Base-by-base conservation (phyloP, 2,888 invertebrate genomes). In the Temnothorax rugatulus region DNA sequence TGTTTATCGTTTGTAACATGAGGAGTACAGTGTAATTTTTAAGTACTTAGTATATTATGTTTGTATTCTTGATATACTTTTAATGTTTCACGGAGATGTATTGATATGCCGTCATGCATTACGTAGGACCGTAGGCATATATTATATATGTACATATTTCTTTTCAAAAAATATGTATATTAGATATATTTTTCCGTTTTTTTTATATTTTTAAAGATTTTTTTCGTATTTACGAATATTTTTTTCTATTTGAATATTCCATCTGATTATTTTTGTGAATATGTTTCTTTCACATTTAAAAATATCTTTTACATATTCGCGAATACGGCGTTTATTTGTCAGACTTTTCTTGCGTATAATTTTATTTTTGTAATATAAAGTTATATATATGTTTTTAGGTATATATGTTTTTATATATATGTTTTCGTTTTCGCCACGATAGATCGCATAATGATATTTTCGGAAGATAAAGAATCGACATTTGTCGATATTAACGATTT, bases 51-150 rank as follows among this genome's bases (percentile, higher is more conserved):
- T 44, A 29, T 59, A 7, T 52, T 52, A 25, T 29, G 34, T 34
- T 59, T 63, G 50, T 21, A 50, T 47, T 57, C 47, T 75, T 59
- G 11, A 73, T 74, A n/a, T 15, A 21, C 74, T 64, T 64, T 11
- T 11, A 38, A 11, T 18, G 44, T 47, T 61, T 61, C 15, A 7
- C 5, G 7, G 18, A 50, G 18, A 50, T 18, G 50, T 34, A 11
- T 3, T 7, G 15, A 13, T 47, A 21, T 34, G 21, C 25, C n/a
- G 13, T 34, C n/a, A 9, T 47, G 3, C 29, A 1, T 29, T 73
- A 29, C n/a, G 8, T 0, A 34, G 7, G 34, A 0, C 4, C 4
- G 7, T 34, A 8, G 29, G 8, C 9, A 71, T 38, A 57, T 41
- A 18, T 57, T 41, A 25, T 18, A 25, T 18, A 15, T 5, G 11